phyloP scores from a whole-genome alignment of 2,797 vertebrate species.

The Podarcis lilfordi region DNA sequence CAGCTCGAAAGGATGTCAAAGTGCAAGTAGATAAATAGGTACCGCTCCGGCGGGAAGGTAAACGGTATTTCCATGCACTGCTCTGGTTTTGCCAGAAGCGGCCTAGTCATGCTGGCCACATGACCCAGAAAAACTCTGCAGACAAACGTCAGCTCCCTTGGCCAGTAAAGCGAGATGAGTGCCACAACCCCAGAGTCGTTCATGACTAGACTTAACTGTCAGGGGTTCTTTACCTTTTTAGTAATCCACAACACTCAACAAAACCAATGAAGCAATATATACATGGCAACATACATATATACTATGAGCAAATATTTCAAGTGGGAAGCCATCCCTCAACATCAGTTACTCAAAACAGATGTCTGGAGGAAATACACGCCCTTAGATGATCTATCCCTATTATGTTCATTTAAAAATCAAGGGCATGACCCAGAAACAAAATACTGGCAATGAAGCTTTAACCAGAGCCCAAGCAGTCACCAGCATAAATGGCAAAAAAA shows the following conservation, averaged over 20 bases:
- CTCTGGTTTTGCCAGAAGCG: too few species aligned
- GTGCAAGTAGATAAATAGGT: too few species aligned
- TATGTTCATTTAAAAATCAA: neutral
- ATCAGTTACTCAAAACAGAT: neutral
- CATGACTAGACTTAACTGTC: too few species aligned
- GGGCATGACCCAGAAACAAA: neutral
- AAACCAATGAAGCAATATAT: neutral
- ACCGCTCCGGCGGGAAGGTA: too few species aligned
- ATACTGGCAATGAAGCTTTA: neutral
- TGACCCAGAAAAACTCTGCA: too few species aligned
- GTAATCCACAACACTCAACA: constrained; percentile 10
- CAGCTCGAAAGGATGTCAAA: too few species aligned
- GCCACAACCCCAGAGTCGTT: too few species aligned
- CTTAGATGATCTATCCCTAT: neutral
- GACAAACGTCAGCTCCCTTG: too few species aligned
- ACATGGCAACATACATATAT: too few species aligned
- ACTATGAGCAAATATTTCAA: neutral
- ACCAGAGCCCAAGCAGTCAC: neutral
- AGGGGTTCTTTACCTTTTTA: neutral
- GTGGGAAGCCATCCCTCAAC: neutral
- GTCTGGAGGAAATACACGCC: neutral
- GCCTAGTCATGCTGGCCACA: too few species aligned
- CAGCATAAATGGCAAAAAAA: neutral
- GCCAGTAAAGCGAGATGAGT: too few species aligned
- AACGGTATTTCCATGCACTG: too few species aligned